Conservation (phyloP, 1,140 invertebrate species). For the Andrena cerasifolii region DNA sequence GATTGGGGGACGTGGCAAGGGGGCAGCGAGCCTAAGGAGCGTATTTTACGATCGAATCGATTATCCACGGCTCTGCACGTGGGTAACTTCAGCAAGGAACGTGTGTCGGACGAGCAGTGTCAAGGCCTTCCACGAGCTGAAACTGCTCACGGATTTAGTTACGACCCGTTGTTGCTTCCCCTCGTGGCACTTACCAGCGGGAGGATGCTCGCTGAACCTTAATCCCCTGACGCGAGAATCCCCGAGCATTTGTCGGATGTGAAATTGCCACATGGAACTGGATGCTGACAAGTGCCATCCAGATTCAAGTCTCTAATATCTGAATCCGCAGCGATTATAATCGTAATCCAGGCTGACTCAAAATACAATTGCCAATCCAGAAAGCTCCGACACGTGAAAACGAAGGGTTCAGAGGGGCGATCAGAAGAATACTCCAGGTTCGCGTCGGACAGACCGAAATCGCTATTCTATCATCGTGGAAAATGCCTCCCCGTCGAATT, state of each 20-base stretch:
- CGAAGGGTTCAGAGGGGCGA: too few relatives aligned
- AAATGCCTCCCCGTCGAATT: too few relatives aligned
- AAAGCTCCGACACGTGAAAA: too few relatives aligned
- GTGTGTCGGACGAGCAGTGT: constrained; percentile 69
- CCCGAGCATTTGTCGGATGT: constrained; percentile 17
- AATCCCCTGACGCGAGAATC: constrained; percentile 17
- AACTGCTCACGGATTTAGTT: constrained; percentile 66
- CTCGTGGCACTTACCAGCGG: not conserved
- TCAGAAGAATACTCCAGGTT: too few relatives aligned
- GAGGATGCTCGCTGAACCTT: not conserved
- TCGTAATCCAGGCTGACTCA: too few relatives aligned
- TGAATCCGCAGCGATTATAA: too few relatives aligned
- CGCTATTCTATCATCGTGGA: too few relatives aligned
- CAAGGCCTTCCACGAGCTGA: constrained; percentile 70
- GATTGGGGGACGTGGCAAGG: constrained; percentile 45
- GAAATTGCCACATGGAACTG: constrained; percentile 11
- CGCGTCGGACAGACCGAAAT: too few relatives aligned
- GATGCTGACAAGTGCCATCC: constrained; percentile 37
- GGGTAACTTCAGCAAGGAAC: constrained; percentile 73
- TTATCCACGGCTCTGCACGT: constrained; percentile 77
- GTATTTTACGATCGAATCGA: constrained; percentile 79
- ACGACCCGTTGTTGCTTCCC: constrained; percentile 51
- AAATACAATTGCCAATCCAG: too few relatives aligned
- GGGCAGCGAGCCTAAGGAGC: constrained; percentile 72
- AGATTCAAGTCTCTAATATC: too few relatives aligned